Evolutionary conservation across 92 coral and sea anemone genomes (phyloP), one percentile per base, ranked within the genome.

Genomic region (Zoanthus sansibaricus): DNA sequence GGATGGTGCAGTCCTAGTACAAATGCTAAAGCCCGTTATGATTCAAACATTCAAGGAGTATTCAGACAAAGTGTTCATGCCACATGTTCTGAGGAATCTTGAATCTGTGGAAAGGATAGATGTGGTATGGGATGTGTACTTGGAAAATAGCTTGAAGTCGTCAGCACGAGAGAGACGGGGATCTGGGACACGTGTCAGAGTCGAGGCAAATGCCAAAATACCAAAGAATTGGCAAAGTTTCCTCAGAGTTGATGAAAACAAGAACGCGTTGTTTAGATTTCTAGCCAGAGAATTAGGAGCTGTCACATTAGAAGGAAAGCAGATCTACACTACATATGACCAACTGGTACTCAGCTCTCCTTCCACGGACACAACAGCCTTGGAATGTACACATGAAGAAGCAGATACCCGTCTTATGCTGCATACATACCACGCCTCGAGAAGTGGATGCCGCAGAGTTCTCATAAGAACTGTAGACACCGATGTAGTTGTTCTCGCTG

Each of bases 1-100:
- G 10, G 86, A 86, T 72, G 92, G 89, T 21, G 89, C 87, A 1
- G 87, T 90, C 46, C 52, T 90, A 12, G 89, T 90, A 1, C 92
- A 89, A 77, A 89, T 89, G 89, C 25, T 72, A 10, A 48, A 69
- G 32, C 89, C 86, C 4, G 77, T 75, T 14, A 76, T 0, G 14
- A 64, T 20, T 21, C 59, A 30, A 76, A 76, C 66, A 49, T 18
- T 52, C n/a, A n/a, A 71, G 44, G 89, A 78, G 69, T 78, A 89
- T 49, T 56, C 87, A 8, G 89, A 78, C 55, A 18, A 30, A 1
- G 83, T 89, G 8, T 89, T 89, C 51, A 46, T 85, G 48, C 92
- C 92, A 3, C 71, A 89, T 67, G 58, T 85, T 31, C 8, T 58
- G 82, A 85, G 58, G 30, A 89, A 89, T 32, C 76, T 72, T 44